Base-by-base conservation (phyloP, 1,140 invertebrate species). In the Drosophila navojoa region DNA sequence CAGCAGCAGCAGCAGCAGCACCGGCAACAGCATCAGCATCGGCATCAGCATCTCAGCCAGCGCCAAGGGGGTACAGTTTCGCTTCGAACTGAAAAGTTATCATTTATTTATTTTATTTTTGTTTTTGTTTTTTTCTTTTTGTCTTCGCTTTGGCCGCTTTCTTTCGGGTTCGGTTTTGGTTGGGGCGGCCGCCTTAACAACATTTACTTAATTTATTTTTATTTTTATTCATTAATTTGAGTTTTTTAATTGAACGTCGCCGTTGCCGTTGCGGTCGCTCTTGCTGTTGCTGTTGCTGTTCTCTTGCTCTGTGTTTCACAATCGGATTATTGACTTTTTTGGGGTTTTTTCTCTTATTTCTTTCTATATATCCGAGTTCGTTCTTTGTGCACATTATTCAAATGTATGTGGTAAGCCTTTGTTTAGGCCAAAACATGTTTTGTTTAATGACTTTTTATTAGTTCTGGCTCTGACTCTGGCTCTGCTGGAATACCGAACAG, bases 71-170 rank as follows among this genome's bases (percentile, higher is more conserved):
- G 84, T 89, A 89, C 84, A 89, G 84, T 89, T 89, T 84, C 84
- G 84, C 84, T 79, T 66, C 73, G 85, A 79, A 89, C 79, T 80
- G 85, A 89, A 89, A 89, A 89, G 84, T 84, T 89, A 89, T 89
- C 50, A 86, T 82, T 82, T 81, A 68, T 80, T 63, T 44, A 4
- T 44, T n/a, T n/a, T 40, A 13, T 40, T 42, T 81, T 67, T n/a
- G n/a, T n/a, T n/a, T n/a, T n/a, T n/a, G n/a, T n/a, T 77, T 64
- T 58, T 79, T 71, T 57, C 64, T 74, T 61, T 61, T 58, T 72
- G 71, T 50, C 75, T 71, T 71, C 71, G 62, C 69, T 79, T 81
- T 79, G 79, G 71, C 77, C 58, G 76, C 82, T 86, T 86, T 86
- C 82, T 87, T 81, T 86, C 64, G 71, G 50, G 71, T 47, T 45